Percentiles rank a stretch among this genome's conserved stretches.
Evolutionary conservation across 2,113 vertebrate species (phyloP).

Genomic region (Myotis lucifugus): DNA sequence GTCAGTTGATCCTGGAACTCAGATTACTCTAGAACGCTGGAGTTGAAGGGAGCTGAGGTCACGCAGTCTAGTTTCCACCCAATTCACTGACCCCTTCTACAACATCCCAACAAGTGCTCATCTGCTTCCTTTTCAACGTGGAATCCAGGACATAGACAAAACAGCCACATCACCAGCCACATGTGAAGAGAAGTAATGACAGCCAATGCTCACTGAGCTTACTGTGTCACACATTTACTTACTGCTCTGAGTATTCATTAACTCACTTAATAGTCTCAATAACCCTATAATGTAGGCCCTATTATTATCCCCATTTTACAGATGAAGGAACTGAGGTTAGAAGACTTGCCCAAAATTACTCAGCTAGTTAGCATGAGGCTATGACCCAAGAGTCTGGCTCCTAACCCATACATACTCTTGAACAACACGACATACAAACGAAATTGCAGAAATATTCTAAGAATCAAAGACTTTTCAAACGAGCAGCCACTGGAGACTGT

Average conservation of each 20-base stretch:
- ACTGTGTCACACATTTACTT: not conserved
- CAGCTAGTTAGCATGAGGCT: not conserved
- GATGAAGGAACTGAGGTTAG: not conserved
- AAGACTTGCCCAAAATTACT: not conserved
- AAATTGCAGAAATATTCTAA: not conserved
- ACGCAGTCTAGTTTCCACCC: not conserved
- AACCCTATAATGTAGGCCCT: not conserved
- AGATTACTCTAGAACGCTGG: not conserved
- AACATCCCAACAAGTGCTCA: not conserved
- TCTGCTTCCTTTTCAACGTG: not conserved
- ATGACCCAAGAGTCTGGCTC: not conserved
- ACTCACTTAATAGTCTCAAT: not conserved
- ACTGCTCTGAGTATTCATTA: not conserved
- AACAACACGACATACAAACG: not conserved
- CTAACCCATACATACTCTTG: not conserved
- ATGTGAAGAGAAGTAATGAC: rapidly evolving
- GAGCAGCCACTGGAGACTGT: not conserved
- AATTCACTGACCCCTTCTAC: not conserved
- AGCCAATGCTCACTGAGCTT: not conserved
- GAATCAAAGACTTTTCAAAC: not conserved
- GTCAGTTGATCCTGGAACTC: not conserved
- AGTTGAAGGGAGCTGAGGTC: not conserved
- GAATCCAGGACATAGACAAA: not conserved
- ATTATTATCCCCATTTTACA: not conserved
- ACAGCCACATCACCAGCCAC: not conserved